Percentiles rank a stretch among this genome's conserved stretches.
phyloP scores from a whole-genome alignment of 2,888 invertebrate genomes.

The Xestia c-nigrum region DNA sequence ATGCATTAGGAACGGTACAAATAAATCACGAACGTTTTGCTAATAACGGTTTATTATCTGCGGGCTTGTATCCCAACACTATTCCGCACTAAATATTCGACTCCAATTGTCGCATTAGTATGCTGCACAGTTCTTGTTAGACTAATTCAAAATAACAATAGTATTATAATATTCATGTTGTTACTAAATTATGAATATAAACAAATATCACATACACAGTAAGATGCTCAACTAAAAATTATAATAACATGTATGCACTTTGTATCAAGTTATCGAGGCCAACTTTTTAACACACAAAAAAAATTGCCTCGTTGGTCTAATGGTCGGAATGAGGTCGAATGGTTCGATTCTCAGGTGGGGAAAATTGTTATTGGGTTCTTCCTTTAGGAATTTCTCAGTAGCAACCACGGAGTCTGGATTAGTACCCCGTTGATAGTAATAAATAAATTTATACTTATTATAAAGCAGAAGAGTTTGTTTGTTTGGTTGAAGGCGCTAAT shows the following conservation, averaged over 20 bases:
- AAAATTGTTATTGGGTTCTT: too few relatives aligned
- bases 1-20: slow-evolving; percentile 65
- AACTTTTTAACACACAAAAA: background rate
- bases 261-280: background rate
- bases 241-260: background rate
- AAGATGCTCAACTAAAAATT: background rate
- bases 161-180: slow-evolving; percentile 55
- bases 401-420: too few relatives aligned
- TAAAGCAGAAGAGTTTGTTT: too few relatives aligned
- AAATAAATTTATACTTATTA: too few relatives aligned
- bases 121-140: slow-evolving; percentile 67
- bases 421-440: too few relatives aligned
- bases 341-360: too few relatives aligned
- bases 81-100: slow-evolving; percentile 69
- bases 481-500: too few relatives aligned
- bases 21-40: slow-evolving; percentile 73
- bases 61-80: slow-evolving; percentile 57
- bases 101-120: slow-evolving; percentile 69
- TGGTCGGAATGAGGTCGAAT: too few relatives aligned
- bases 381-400: too few relatives aligned
- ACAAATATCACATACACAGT: slow-evolving; percentile 21
- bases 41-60: slow-evolving; percentile 73
- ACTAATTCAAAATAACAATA: slow-evolving; percentile 68
- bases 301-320: background rate
- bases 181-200: slow-evolving; percentile 40